These are phyloP conservation scores for Luffia ferchaultella DNA, from an alignment of 2,888 invertebrate genomes.

Conservation along the genomic window DNA sequence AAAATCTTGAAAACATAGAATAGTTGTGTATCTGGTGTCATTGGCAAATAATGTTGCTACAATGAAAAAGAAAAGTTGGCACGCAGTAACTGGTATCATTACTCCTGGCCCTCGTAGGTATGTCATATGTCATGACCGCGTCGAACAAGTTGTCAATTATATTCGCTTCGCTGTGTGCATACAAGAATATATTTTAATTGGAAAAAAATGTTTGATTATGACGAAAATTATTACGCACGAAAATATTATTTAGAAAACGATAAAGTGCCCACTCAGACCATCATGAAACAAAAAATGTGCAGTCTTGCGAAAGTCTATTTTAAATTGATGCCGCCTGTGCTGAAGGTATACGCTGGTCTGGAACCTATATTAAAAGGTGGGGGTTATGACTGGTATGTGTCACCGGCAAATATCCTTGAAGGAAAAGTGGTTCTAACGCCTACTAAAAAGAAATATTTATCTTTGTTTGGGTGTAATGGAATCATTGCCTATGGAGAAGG, in stretches of 20 bases:
- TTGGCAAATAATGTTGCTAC: too few relatives aligned
- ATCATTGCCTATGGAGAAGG: too few relatives aligned
- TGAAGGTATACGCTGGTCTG: slow-evolving; percentile 42
- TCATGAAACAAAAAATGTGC: slow-evolving; percentile 40
- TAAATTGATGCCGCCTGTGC: slow-evolving; percentile 38
- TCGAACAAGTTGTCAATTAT: too few relatives aligned
- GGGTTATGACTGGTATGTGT: slow-evolving; percentile 42
- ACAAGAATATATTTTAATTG: too few relatives aligned
- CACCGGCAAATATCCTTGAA: slow-evolving; percentile 35
- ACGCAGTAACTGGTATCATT: too few relatives aligned
- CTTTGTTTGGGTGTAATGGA: slow-evolving; percentile 33
- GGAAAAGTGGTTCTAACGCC: slow-evolving; percentile 40
- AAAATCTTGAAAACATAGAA: too few relatives aligned
- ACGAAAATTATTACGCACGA: slow-evolving; percentile 38
- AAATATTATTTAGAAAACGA: slow-evolving; percentile 37
- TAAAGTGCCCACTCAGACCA: slow-evolving; percentile 44
- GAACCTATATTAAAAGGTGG: slow-evolving; percentile 47
- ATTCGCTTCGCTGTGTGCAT: too few relatives aligned
- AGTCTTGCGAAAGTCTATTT: slow-evolving; percentile 45
- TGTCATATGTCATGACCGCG: too few relatives aligned
- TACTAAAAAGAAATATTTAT: slow-evolving; percentile 27
- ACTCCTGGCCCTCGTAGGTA: too few relatives aligned
- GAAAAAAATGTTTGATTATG: too few relatives aligned
- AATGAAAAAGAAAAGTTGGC: too few relatives aligned
- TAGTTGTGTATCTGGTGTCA: too few relatives aligned